These are phyloP conservation scores for Frieseomelitta varia DNA, from an alignment of 1,140 invertebrate genomes.

Conservation along the genomic window DNA sequence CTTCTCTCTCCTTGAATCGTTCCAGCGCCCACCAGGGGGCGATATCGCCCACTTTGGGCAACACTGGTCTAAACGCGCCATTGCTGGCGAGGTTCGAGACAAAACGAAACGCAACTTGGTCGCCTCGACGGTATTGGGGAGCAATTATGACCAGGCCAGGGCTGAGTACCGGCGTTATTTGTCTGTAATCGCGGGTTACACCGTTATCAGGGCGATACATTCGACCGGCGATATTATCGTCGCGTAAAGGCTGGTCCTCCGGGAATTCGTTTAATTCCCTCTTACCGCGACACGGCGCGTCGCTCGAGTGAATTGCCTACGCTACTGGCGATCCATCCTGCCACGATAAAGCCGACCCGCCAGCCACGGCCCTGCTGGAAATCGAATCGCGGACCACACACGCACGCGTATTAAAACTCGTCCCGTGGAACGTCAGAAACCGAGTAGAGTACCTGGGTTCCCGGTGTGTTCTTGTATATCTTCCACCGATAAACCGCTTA, in stretches of 20 bases:
- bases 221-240: constrained; percentile 20
- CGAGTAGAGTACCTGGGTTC: background rate
- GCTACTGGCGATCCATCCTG: constrained; percentile 27
- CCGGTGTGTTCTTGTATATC: constrained; percentile 11
- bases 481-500: constrained; percentile 24
- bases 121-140: background rate
- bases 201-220: constrained; percentile 28
- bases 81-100: background rate
- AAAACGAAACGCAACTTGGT: background rate
- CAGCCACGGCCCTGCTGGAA: background rate
- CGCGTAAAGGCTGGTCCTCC: background rate
- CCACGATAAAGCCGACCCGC: constrained; percentile 5
- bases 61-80: background rate
- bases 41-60: no score
- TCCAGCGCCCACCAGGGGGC: no score
- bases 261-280: constrained; percentile 41
- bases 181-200: constrained; percentile 8
- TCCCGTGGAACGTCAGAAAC: constrained; percentile 2
- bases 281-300: constrained; percentile 7
- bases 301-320: constrained; percentile 20
- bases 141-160: background rate
- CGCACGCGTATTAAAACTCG: constrained; percentile 27
- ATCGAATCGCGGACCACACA: constrained; percentile 44
- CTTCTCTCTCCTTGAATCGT: no score
- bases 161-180: constrained; percentile 9